Conservation (phyloP, 2,888 invertebrate genomes). For the Sphaeridia pumilis region DNA sequence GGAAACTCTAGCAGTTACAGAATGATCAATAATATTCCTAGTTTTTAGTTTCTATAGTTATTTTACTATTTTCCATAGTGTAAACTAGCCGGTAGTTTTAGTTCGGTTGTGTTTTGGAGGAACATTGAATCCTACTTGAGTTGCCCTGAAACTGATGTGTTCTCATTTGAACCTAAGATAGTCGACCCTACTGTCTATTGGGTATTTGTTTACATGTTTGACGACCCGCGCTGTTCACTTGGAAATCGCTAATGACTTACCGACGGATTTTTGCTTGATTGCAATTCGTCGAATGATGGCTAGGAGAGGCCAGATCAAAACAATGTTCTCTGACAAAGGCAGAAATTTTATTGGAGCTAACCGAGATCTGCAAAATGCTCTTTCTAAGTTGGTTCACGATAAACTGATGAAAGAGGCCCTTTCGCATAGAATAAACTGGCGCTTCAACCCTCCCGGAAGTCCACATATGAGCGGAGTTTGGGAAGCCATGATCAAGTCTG, state of each 20-base stretch:
- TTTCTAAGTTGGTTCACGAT: background rate
- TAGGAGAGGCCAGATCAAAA: background rate
- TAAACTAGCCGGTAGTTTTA: too few relatives aligned
- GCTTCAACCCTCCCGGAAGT: slow-evolving; percentile 3
- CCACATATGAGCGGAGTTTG: slow-evolving; percentile 27
- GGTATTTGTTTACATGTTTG: slow-evolving; percentile 9
- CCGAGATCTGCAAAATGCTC: background rate
- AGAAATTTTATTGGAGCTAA: slow-evolving; percentile 11
- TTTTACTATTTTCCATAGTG: too few relatives aligned
- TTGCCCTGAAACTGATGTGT: too few relatives aligned
- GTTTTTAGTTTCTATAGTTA: too few relatives aligned
- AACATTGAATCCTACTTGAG: too few relatives aligned
- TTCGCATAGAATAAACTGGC: background rate
- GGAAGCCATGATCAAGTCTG: slow-evolving; percentile 23
- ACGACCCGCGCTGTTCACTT: slow-evolving; percentile 7
- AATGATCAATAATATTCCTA: too few relatives aligned
- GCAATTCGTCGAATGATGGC: slow-evolving; percentile 1
- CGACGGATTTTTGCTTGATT: slow-evolving; percentile 3
- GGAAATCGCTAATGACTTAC: background rate
- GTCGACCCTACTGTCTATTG: too few relatives aligned
- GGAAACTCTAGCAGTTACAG: too few relatives aligned
- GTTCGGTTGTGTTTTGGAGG: too few relatives aligned
- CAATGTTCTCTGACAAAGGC: slow-evolving; percentile 6
- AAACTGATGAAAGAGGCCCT: background rate
- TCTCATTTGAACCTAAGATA: too few relatives aligned